phyloP scores from a whole-genome alignment of 2,797 vertebrate species.

The Cyprinodon diabolis region DNA sequence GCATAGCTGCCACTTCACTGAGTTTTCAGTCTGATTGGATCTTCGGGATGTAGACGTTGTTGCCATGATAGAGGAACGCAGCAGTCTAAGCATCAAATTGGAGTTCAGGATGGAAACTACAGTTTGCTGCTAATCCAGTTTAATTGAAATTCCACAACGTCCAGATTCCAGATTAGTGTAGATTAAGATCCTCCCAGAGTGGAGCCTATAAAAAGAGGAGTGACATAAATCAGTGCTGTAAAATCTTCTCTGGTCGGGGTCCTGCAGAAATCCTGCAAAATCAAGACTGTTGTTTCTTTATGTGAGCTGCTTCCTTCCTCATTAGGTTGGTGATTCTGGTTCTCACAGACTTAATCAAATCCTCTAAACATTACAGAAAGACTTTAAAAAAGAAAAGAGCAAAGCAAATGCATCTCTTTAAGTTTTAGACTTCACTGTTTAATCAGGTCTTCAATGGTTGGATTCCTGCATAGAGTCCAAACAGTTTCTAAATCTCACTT shows the following conservation, averaged over 20 bases:
- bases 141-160: conserved; percentile 2
- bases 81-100: conserved; percentile 28
- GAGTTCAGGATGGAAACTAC: conserved; percentile 11
- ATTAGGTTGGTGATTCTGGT: neutral
- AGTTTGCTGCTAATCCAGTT: conserved; percentile 4
- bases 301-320: conserved; percentile 19
- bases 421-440: neutral
- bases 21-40: conserved; percentile 62
- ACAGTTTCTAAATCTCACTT: conserved; percentile 10
- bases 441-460: neutral
- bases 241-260: neutral
- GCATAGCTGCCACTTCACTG: conserved; percentile 91
- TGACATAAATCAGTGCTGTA: neutral
- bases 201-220: neutral
- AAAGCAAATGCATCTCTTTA: neutral
- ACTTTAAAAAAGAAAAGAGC: conserved; percentile 8
- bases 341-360: conserved; percentile 20
- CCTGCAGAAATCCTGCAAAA: neutral
- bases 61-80: conserved; percentile 45
- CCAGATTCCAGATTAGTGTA: conserved; percentile 5
- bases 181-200: neutral
- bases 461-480: conserved; percentile 1
- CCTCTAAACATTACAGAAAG: conserved; percentile 4
- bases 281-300: conserved; percentile 3
- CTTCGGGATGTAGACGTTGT: conserved; percentile 27